Evolutionary conservation across 2,888 invertebrate genomes (phyloP).

Genomic region (Heteromyza rotundicornis): DNA sequence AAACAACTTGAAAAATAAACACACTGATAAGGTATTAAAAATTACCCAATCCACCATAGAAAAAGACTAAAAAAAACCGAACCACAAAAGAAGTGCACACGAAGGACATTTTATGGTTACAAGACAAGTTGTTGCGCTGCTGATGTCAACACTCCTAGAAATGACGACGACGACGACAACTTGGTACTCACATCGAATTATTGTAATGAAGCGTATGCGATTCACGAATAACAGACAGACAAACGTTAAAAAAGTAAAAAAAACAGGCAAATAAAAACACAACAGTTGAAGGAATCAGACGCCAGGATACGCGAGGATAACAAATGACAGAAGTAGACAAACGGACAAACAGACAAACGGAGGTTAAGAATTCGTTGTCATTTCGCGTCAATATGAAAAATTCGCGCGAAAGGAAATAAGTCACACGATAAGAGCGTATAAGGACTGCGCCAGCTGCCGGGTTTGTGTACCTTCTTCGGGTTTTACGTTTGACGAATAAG

Average conservation of each 20-base stretch:
- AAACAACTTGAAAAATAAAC: constrained; percentile 21
- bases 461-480: no score
- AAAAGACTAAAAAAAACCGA: constrained; percentile 7
- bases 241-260: constrained; percentile 19
- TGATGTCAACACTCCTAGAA: background rate
- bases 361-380: constrained; percentile 19
- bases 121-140: constrained; percentile 2
- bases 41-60: constrained; percentile 42
- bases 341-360: constrained; percentile 3
- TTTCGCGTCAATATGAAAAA: constrained; percentile 5
- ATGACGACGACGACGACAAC: constrained; percentile 28
- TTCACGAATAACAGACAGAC: constrained; percentile 44
- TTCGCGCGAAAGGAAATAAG: background rate
- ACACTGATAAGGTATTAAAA: constrained; percentile 50
- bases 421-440: background rate
- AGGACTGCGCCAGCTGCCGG: background rate
- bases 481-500: constrained; percentile 3
- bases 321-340: constrained; percentile 2
- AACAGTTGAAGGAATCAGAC: constrained; percentile 38
- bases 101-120: background rate
- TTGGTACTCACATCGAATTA: constrained; percentile 52
- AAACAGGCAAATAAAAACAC: constrained; percentile 26
- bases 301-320: constrained; percentile 24
- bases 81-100: background rate
- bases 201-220: constrained; percentile 59